phyloP scores from a whole-genome alignment of 1,140 invertebrate genomes.

The Ceratitis capitata region DNA sequence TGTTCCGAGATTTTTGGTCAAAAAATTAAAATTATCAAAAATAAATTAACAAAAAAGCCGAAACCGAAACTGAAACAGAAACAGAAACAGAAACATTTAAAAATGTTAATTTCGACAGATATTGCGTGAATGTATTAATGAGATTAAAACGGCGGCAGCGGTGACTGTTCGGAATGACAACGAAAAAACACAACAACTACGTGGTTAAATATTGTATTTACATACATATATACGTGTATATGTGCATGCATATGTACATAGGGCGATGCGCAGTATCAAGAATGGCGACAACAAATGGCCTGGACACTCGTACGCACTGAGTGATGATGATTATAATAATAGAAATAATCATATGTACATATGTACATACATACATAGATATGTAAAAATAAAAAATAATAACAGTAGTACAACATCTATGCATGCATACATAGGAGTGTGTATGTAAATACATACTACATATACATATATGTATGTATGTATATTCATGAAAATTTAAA shows the following conservation, averaged over 20 bases:
- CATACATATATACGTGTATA: no score
- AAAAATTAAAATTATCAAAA: neutral
- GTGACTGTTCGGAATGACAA: neutral
- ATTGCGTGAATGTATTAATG: slow-evolving; percentile 20
- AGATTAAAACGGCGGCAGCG: neutral
- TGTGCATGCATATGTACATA: no score
- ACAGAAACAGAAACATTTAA: neutral
- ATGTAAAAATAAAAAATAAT: neutral
- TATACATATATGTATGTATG: neutral
- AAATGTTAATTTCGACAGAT: slow-evolving; percentile 14
- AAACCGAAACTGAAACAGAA: neutral
- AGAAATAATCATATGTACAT: neutral
- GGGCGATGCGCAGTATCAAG: neutral
- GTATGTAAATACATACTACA: neutral
- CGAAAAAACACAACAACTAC: neutral
- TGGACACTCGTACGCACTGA: neutral
- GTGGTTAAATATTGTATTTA: no score
- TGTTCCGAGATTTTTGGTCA: neutral
- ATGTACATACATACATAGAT: no score
- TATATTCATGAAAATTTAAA: neutral
- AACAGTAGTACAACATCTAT: neutral
- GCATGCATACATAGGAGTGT: no score
- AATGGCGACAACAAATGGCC: slow-evolving; percentile 4
- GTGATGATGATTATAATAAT: neutral
- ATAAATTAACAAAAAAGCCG: no score